A percentile compares a stretch with the other conserved stretches of the same genome.
Evolutionary conservation across 2,113 vertebrate species (phyloP).

Genomic region (Rhinoderma darwinii): DNA sequence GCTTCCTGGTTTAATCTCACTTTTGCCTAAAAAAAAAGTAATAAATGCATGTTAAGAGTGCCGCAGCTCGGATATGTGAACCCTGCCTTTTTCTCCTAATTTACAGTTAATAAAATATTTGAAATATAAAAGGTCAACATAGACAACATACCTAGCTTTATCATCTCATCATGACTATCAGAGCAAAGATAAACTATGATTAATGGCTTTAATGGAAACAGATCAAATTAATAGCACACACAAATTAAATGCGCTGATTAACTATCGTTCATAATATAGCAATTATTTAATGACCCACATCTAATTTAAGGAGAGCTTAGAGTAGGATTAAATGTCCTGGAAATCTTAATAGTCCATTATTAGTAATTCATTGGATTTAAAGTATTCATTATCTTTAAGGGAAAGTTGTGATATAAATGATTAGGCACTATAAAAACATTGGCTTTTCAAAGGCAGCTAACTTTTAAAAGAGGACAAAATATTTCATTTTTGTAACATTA

Average conservation of each 20-base stretch:
- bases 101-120: neutral
- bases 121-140: neutral
- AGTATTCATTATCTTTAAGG: conserved; percentile 67
- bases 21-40: too few relatives aligned
- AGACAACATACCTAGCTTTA: neutral
- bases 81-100: neutral
- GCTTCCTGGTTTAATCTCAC: too few relatives aligned
- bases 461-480: neutral
- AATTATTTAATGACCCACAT: conserved; percentile 66
- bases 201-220: conserved; percentile 62
- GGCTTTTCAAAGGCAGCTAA: conserved; percentile 9
- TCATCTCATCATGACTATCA: conserved; percentile 62
- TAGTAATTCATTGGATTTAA: conserved; percentile 62
- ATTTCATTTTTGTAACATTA: neutral
- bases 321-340: conserved; percentile 66
- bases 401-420: conserved; percentile 62
- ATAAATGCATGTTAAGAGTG: too few relatives aligned
- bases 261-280: conserved; percentile 68
- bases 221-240: conserved; percentile 70
- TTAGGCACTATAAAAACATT: conserved; percentile 61
- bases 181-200: conserved; percentile 59
- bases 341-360: conserved; percentile 64
- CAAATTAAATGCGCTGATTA: conserved; percentile 72
- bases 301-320: conserved; percentile 67
- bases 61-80: too few relatives aligned